Evolutionary conservation across 1,140 invertebrate species (phyloP).

Genomic region (Apis florea): DNA sequence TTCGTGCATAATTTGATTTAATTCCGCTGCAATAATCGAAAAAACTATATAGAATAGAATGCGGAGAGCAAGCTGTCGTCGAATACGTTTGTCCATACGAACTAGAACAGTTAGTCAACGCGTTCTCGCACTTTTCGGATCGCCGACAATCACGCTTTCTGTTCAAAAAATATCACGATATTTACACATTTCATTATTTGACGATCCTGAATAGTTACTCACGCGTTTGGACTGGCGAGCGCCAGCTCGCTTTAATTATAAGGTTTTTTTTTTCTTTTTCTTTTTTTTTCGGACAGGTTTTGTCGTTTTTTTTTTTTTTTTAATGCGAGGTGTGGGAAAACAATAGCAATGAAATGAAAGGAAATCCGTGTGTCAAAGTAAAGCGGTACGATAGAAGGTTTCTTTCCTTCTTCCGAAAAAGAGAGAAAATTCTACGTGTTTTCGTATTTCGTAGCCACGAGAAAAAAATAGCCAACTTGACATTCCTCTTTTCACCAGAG

Average conservation of each 20-base stretch:
- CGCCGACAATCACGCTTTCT: conserved; percentile 24
- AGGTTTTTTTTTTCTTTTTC: neutral
- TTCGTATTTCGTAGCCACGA: neutral
- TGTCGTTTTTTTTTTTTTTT: neutral
- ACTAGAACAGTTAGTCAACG: neutral
- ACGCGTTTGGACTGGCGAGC: conserved; percentile 24
- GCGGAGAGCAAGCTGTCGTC: conserved; percentile 14
- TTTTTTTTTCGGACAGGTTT: neutral
- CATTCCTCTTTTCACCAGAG: conserved; percentile 1
- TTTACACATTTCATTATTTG: conserved; percentile 38
- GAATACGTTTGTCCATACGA: neutral
- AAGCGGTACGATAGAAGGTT: conserved; percentile 19
- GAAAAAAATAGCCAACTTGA: conserved; percentile 9
- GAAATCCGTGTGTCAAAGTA: neutral
- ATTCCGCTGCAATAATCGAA: conserved; percentile 67
- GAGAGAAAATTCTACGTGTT: conserved; percentile 4
- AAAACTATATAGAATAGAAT: conserved; percentile 27
- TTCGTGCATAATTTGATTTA: conserved; percentile 52
- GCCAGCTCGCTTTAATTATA: conserved; percentile 24
- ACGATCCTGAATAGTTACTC: conserved; percentile 52
- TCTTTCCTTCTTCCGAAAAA: neutral
- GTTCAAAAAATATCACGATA: conserved; percentile 47
- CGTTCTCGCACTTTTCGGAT: conserved; percentile 12
- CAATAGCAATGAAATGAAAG: conserved; percentile 5
- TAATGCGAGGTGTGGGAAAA: conserved; percentile 32